Conservation (phyloP, 2,888 invertebrate genomes). For the Schizotus pectinicornis region DNA sequence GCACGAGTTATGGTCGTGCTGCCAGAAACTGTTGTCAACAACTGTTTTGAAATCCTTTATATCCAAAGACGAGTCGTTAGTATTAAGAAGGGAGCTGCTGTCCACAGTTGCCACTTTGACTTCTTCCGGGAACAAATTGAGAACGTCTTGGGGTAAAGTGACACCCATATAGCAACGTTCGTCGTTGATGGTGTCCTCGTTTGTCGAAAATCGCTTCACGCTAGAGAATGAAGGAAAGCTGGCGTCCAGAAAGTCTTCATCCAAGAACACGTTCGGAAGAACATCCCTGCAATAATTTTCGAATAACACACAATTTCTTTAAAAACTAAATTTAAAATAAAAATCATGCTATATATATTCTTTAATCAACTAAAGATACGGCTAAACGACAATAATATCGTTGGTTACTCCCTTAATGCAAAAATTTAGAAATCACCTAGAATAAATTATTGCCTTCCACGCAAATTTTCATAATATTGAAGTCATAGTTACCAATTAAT, state of each 20-base stretch:
- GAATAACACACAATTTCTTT: too few species aligned
- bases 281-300: constrained; percentile 25
- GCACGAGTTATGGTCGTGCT: constrained; percentile 10
- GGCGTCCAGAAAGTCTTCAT: constrained; percentile 37
- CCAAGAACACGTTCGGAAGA: constrained; percentile 16
- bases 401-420: too few species aligned
- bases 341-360: constrained; percentile 29
- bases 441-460: too few species aligned
- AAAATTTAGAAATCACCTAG: too few species aligned
- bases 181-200: constrained; percentile 40
- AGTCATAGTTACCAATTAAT: constrained; percentile 30
- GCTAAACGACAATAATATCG: too few species aligned
- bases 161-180: constrained; percentile 73
- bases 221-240: constrained; percentile 50
- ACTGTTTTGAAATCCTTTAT: too few species aligned
- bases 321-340: too few species aligned
- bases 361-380: too few species aligned
- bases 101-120: constrained; percentile 8
- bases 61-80: not conserved
- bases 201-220: constrained; percentile 49
- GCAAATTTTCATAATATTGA: too few species aligned
- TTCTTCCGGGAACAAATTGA: constrained; percentile 65
- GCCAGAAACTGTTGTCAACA: constrained; percentile 1
- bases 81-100: constrained; percentile 5
- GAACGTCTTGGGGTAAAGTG: constrained; percentile 72